Base-by-base conservation (phyloP, 1,140 invertebrate species). In the Drosophila baimaii region DNA sequence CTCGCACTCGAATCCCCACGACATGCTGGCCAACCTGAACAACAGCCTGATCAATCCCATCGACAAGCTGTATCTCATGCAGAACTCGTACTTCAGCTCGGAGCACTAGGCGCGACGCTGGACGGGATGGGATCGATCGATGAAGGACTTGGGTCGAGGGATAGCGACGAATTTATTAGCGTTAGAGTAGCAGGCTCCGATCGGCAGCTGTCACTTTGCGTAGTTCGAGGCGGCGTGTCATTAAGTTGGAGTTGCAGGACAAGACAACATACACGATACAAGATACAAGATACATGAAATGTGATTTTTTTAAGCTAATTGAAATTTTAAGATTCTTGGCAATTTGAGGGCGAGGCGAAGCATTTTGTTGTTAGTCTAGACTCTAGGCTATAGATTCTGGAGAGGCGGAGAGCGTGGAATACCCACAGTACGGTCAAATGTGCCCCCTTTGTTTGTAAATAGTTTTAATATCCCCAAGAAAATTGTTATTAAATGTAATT, bases 61-160 rank as follows among this genome's bases (percentile, higher is more conserved):
- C 77, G 98, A 99, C 92, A 98, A 98, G 93, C 94, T 99, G 47
- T 99, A 98, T 93, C 96, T 98, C 82, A 99, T 99, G 98, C 97
- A 98, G 92, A 98, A 96, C 93, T 98, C 97, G 35, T 98, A 98
- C 92, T 98, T 98, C 91, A 92, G 89, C 65, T 81, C 83, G 12
- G 91, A 92, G 54, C 84, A 91, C 58, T 92, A 86, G 57, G 46
- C 25, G 49, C n/a, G 25, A 23, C 12, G 25, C 46, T 17, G 46
- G 8, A n/a, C n/a, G 21, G 35, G 54, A 47, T 33, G 1, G 15
- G 44, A 12, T 35, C 49, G 44, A 12, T 35, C 49, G 49, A 7
- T 23, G 6, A 8, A 9, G n/a, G 29, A 21, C 41, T 19, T 23
- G 41, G 31, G 19, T 31, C 62, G 19, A 39, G 9, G 58, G 31